These are phyloP conservation scores for Ophioninae sp. DNA, from an alignment of 2,888 invertebrate genomes.

Conservation along the genomic window DNA sequence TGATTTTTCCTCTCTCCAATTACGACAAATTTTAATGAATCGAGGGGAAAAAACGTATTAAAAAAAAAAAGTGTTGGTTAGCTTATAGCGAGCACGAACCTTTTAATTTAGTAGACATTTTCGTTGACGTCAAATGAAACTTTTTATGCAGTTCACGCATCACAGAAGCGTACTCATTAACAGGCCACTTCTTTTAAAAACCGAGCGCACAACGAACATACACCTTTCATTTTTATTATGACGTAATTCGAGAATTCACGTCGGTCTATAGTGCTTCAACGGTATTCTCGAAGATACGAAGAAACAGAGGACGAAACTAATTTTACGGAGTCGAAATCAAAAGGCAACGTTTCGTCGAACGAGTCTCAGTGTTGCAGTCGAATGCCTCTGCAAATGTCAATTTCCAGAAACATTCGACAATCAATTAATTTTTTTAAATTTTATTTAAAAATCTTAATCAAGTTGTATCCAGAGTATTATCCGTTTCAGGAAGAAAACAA, in stretches of 20 bases:
- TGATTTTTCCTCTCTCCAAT: not conserved
- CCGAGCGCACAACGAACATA: not conserved
- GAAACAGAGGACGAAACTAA: not conserved
- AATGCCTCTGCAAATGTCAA: not conserved
- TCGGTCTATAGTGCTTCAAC: not conserved
- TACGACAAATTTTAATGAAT: not conserved
- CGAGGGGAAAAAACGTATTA: not conserved
- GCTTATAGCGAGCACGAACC: not conserved
- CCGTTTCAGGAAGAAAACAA: no score
- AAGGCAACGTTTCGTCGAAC: not conserved
- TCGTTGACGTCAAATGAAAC: not conserved
- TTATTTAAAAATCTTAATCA: no score
- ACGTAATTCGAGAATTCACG: conserved; percentile 2
- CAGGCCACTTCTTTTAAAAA: not conserved
- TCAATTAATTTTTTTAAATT: no score
- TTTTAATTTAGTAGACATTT: not conserved
- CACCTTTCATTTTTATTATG: not conserved
- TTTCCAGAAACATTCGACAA: not conserved
- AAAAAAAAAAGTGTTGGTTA: not conserved
- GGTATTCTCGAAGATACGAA: conserved; percentile 12
- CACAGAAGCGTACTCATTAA: conserved; percentile 11
- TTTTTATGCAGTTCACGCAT: not conserved
- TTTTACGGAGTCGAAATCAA: not conserved
- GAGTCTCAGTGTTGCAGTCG: conserved; percentile 14
- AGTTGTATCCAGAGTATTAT: no score